Base-by-base conservation (phyloP, 2,888 invertebrate species). In the Ichneumoninae sp. region DNA sequence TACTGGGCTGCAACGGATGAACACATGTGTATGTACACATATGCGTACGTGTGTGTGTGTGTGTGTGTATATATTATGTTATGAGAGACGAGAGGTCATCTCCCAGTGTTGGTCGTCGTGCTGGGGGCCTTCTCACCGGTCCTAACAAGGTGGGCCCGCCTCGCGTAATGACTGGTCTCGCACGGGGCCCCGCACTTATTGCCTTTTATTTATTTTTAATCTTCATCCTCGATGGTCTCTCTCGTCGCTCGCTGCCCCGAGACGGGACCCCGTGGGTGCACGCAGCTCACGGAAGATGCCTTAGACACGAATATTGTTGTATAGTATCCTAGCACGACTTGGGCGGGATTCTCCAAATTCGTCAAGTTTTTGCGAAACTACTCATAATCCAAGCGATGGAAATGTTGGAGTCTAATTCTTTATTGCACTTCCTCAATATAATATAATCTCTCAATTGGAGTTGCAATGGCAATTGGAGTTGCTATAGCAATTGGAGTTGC, bases 121-220 rank as follows among this genome's bases (percentile, higher is more conserved):
- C 83, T 80, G 88, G 89, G 90, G 90, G 77, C 84, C 90, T 82
- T 82, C 84, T 91, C 91, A 89, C 91, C 88, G 90, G 78, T 88
- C 91, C 93, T 93, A 93, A 93, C 93, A 93, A 93, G 93, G 92
- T 92, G 91, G 93, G 93, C 92, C 93, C 91, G 93, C 93, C 93
- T 93, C 91, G 91, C 91, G 93, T 93, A 93, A 93, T 93, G 90
- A 93, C 90, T 91, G 93, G 93, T 92, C 92, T 93, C 93, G 92
- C 92, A 90, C 93, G 92, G 91, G 91, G 91, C 92, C 91, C 93
- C 91, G 91, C 93, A 93, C 92, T 93, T 93, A 93, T 91, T 92
- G 92, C 91, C 92, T 93, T 92, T 93, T 92, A 92, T 92, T 93
- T 92, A 92, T 93, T 93, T 92, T 92, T 91, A 91, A 91, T 93